phyloP scores from a whole-genome alignment of 2,113 vertebrate species.

The Merops nubicus region DNA sequence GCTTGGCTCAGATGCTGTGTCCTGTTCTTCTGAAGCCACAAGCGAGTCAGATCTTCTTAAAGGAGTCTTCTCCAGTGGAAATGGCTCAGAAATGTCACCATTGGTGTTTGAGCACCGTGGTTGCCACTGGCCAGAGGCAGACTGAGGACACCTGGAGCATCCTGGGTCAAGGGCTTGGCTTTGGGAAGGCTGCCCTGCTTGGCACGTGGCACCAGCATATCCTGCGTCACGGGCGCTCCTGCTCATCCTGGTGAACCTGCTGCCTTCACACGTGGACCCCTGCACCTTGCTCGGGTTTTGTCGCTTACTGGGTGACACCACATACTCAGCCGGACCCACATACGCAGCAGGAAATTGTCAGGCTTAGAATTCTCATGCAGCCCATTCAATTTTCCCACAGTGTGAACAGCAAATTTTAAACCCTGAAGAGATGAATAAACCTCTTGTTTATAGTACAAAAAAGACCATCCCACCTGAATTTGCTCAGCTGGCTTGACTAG shows the following conservation, averaged over 20 bases:
- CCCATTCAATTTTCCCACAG: neutral
- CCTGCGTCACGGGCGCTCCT: neutral
- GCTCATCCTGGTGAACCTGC: neutral
- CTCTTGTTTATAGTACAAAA: neutral
- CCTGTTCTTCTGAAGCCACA: neutral
- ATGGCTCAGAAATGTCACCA: fast-evolving
- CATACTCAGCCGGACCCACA: fast-evolving
- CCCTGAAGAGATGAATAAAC: neutral
- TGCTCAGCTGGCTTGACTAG: neutral
- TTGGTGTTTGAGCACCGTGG: neutral
- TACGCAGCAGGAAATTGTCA: fast-evolving
- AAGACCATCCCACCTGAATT: fast-evolving
- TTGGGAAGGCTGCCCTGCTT: neutral
- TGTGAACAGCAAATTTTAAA: neutral
- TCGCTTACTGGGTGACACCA: fast-evolving
- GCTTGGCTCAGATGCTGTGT: neutral
- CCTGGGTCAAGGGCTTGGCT: neutral
- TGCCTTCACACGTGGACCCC: neutral
- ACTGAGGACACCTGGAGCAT: neutral
- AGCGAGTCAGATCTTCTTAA: neutral
- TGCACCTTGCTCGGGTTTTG: neutral
- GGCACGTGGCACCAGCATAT: fast-evolving
- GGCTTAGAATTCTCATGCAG: neutral
- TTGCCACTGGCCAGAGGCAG: neutral
- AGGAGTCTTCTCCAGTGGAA: neutral